Percentiles rank a stretch among this genome's conserved stretches.
phyloP scores from a whole-genome alignment of 2,888 invertebrate species.

The Thyatira batis region DNA sequence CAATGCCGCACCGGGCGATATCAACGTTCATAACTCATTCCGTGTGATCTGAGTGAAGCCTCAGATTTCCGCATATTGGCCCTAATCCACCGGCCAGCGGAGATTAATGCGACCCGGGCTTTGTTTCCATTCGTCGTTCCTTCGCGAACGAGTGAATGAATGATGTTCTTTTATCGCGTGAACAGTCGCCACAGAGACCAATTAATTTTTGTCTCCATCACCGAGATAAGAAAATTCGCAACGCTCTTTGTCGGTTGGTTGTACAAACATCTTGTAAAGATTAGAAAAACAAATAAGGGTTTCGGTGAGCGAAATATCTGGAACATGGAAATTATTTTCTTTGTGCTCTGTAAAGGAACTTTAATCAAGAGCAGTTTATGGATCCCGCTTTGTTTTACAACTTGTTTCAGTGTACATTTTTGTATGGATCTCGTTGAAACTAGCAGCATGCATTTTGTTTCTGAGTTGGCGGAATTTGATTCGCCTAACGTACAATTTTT shows the following conservation, averaged over 20 bases:
- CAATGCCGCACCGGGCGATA: not conserved
- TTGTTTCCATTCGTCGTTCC: slow-evolving; percentile 36
- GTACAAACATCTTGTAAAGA: slow-evolving; percentile 17
- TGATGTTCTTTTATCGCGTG: slow-evolving; percentile 24
- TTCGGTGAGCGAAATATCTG: not conserved
- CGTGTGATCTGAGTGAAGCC: slow-evolving; percentile 2
- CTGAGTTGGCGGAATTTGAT: not conserved
- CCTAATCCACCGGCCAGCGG: slow-evolving; percentile 7
- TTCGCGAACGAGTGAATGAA: slow-evolving; percentile 19
- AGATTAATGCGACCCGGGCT: slow-evolving; percentile 33
- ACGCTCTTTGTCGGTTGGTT: not conserved
- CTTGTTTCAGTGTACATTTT: not conserved
- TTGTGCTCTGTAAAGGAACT: slow-evolving; percentile 5
- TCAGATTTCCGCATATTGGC: slow-evolving; percentile 1
- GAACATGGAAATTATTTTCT: slow-evolving; percentile 5
- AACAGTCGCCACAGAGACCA: slow-evolving; percentile 9
- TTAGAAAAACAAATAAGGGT: slow-evolving; percentile 1
- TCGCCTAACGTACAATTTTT: not conserved
- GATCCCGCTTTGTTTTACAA: not conserved
- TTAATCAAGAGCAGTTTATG: not conserved
- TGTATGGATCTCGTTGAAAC: not conserved
- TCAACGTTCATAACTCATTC: not conserved
- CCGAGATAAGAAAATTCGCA: not conserved
- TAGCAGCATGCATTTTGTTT: not conserved
- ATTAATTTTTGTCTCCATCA: slow-evolving; percentile 24